Conservation (phyloP, 2,113 vertebrate genomes). For the Tragelaphus imberbis region DNA sequence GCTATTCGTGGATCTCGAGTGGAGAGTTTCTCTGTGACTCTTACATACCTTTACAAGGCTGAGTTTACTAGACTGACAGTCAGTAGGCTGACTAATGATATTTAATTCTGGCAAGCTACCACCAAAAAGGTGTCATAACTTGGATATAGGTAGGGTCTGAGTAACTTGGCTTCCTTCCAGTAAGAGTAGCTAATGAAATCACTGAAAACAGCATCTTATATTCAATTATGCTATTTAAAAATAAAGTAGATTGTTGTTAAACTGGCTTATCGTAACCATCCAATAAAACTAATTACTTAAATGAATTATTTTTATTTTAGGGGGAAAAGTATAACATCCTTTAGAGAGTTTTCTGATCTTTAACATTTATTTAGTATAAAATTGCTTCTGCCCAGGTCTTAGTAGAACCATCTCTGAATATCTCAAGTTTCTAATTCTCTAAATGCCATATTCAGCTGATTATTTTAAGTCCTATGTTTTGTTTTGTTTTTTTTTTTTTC, state of each 20-base stretch:
- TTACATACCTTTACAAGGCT: neutral
- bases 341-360: neutral
- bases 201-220: neutral
- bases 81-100: neutral
- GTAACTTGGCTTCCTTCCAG: neutral
- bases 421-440: neutral
- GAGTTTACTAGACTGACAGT: neutral
- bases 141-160: neutral
- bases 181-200: conserved; percentile 24
- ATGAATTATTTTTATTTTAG: conserved; percentile 19
- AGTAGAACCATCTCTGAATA: neutral
- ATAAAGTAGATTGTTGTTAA: conserved; percentile 39
- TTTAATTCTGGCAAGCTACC: neutral
- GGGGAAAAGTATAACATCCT: neutral
- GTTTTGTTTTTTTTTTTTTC: neutral
- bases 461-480: neutral
- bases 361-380: neutral
- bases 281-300: conserved; percentile 19
- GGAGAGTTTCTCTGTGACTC: neutral
- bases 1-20: neutral
- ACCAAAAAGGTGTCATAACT: neutral
- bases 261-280: conserved; percentile 28
- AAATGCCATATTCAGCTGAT: neutral
- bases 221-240: conserved; percentile 20
- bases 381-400: neutral